phyloP scores from a whole-genome alignment of 2,113 vertebrate species.

The Entosphenus tridentatus region DNA sequence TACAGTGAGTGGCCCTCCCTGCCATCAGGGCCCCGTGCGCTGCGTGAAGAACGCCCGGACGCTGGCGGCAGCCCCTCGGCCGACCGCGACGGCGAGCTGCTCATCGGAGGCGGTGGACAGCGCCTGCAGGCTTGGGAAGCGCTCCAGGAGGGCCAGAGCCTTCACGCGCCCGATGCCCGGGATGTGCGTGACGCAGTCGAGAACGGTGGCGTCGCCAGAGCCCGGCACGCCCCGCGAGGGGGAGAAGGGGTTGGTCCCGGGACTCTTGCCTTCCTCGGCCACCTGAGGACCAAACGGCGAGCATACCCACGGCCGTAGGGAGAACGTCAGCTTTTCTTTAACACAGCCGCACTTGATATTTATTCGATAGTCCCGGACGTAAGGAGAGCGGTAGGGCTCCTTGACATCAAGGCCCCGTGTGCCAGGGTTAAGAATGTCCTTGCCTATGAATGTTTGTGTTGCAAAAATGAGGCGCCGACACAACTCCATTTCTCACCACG shows the following conservation, averaged over 20 bases:
- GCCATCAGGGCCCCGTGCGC: not conserved
- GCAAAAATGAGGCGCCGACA: too few relatives aligned
- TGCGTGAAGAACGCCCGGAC: constrained; percentile 35
- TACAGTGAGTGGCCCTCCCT: too few relatives aligned
- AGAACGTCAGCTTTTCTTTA: too few relatives aligned
- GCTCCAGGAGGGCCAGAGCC: constrained; percentile 37
- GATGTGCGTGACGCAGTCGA: constrained; percentile 35
- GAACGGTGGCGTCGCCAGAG: constrained; percentile 23
- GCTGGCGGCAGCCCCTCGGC: constrained; percentile 28
- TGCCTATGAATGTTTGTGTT: too few relatives aligned
- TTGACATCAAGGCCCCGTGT: too few relatives aligned
- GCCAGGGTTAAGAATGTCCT: too few relatives aligned
- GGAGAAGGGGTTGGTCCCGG: not conserved
- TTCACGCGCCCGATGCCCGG: constrained; percentile 55
- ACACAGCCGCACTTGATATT: too few relatives aligned
- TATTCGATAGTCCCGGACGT: too few relatives aligned
- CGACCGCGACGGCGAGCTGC: constrained; percentile 37
- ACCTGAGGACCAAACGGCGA: not conserved
- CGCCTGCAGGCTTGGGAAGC: constrained; percentile 34
- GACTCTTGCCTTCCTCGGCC: not conserved
- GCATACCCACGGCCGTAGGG: too few relatives aligned
- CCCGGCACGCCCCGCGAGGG: not conserved
- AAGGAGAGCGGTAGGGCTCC: too few relatives aligned
- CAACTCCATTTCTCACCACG: too few relatives aligned
- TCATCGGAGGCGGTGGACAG: constrained; percentile 25